Evolutionary conservation across 2,888 invertebrate genomes (phyloP).

Genomic region (Lasioglossum zephyrum): DNA sequence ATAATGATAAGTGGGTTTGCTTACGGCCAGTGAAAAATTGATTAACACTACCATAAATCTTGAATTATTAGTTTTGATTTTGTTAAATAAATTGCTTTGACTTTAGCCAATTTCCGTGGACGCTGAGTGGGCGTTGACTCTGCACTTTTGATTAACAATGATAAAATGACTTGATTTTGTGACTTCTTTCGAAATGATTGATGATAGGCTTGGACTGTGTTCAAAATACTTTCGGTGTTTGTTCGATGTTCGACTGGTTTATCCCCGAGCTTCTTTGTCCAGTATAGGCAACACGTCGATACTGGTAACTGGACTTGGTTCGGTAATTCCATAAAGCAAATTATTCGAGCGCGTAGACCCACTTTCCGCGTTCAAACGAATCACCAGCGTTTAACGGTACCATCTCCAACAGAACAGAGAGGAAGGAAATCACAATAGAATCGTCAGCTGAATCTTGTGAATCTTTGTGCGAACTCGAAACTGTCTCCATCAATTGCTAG

Average conservation of each 20-base stretch:
- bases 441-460: not conserved
- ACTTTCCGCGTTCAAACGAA: slow-evolving; percentile 44
- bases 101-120: not conserved
- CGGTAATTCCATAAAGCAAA: slow-evolving; percentile 23
- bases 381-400: slow-evolving; percentile 44
- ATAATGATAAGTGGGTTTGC: too few relatives aligned
- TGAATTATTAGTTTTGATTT: not conserved
- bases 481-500: too few relatives aligned
- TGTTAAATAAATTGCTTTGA: not conserved
- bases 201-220: not conserved
- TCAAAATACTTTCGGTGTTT: not conserved
- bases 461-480: not conserved
- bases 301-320: slow-evolving; percentile 1
- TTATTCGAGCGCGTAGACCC: slow-evolving; percentile 46
- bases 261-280: not conserved
- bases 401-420: not conserved
- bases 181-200: not conserved
- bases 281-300: slow-evolving; percentile 6
- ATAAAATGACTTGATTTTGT: not conserved
- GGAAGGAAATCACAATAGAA: slow-evolving; percentile 26
- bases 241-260: not conserved
- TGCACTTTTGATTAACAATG: not conserved
- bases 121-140: not conserved
- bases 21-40: not conserved
- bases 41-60: not conserved